phyloP scores from a whole-genome alignment of 1,140 invertebrate species.

The Drosophila mojavensis region DNA sequence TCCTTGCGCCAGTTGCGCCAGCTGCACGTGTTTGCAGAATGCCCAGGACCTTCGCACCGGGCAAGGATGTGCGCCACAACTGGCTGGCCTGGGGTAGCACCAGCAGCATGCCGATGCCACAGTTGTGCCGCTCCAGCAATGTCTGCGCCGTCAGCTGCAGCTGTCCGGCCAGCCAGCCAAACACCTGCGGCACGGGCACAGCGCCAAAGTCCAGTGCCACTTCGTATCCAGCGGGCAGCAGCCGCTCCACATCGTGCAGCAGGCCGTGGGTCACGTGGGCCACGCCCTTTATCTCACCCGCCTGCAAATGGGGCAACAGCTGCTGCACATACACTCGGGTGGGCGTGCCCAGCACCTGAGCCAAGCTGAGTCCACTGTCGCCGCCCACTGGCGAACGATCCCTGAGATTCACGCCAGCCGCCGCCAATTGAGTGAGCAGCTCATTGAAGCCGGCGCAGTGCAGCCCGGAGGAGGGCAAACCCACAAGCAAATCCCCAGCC shows the following conservation, averaged over 20 bases:
- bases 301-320: constrained; percentile 90
- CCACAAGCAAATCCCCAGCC: constrained; percentile 91
- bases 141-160: constrained; percentile 89
- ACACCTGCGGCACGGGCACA: constrained; percentile 90
- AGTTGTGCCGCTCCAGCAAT: constrained; percentile 95
- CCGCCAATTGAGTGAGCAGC: constrained; percentile 88
- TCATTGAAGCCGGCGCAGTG: constrained; percentile 97
- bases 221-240: constrained; percentile 88
- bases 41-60: constrained; percentile 72
- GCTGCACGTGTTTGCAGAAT: constrained; percentile 45
- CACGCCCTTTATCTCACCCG: constrained; percentile 91
- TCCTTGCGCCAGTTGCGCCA: neutral
- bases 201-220: constrained; percentile 89
- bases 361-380: constrained; percentile 46
- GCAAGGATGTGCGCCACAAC: constrained; percentile 55
- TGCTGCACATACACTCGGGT: constrained; percentile 95
- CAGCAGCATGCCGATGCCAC: constrained; percentile 95
- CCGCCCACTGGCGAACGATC: constrained; percentile 42
- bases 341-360: constrained; percentile 92
- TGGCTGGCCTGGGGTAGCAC: constrained; percentile 84
- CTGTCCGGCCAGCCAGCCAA: constrained; percentile 87
- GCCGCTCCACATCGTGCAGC: constrained; percentile 94
- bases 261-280: constrained; percentile 98
- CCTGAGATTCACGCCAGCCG: constrained; percentile 59
- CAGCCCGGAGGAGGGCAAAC: constrained; percentile 91